phyloP scores from a whole-genome alignment of 2,797 vertebrate species.

The Sciurus vulgaris region DNA sequence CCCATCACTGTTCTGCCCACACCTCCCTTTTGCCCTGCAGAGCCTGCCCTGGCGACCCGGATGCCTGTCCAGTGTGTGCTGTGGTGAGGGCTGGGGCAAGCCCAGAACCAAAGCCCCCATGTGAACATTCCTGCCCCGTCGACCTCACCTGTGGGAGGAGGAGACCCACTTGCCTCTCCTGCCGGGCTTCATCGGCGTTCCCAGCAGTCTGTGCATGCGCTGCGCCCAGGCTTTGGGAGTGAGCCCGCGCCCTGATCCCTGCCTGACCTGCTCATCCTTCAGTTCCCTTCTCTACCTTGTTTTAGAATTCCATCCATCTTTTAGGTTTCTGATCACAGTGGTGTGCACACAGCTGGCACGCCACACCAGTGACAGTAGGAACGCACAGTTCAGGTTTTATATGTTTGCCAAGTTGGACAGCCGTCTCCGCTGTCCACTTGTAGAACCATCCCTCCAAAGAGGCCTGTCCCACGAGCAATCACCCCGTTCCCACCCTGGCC shows the following conservation, averaged over 20 bases:
- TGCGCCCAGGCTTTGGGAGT: too few species aligned
- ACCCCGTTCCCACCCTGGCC: neutral
- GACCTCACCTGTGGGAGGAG: neutral
- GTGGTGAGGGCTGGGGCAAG: neutral
- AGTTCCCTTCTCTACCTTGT: too few species aligned
- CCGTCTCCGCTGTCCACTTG: neutral
- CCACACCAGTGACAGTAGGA: neutral
- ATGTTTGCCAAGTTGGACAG: neutral
- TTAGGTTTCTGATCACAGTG: too few species aligned
- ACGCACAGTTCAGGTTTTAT: neutral
- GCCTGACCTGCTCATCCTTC: too few species aligned
- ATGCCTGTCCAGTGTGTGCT: too few species aligned
- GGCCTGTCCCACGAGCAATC: neutral
- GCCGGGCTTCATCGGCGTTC: too few species aligned
- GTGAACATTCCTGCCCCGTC: neutral
- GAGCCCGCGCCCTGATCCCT: too few species aligned
- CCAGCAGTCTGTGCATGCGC: too few species aligned
- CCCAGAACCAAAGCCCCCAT: too few species aligned
- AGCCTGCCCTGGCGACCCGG: neutral
- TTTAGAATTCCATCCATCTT: too few species aligned
- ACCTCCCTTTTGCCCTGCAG: neutral
- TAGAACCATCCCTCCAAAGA: neutral
- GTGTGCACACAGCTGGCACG: too few species aligned
- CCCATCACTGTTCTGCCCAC: neutral
- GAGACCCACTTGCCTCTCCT: too few species aligned